Conservation (phyloP, 2,888 invertebrate genomes). For the Aphrophora alni region DNA sequence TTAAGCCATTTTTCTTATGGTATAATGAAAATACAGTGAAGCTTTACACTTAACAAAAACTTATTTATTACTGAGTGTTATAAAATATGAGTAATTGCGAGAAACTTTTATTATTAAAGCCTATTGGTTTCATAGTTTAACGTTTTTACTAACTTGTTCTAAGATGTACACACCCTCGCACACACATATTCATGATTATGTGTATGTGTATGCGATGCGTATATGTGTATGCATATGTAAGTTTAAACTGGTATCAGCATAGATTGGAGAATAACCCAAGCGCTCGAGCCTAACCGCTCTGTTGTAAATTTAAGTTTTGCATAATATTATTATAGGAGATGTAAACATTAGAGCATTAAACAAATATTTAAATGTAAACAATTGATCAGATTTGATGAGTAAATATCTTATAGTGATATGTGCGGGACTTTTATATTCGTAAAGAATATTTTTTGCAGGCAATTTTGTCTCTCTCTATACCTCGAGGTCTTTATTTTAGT, state of each 20-base stretch:
- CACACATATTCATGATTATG: not conserved
- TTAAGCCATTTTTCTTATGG: not conserved
- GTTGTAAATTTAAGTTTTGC: not conserved
- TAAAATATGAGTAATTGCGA: not conserved
- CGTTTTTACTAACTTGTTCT: not conserved
- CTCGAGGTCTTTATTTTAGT: not conserved
- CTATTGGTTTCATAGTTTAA: not conserved
- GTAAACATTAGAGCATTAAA: not conserved
- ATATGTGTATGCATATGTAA: not conserved
- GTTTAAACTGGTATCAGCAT: not conserved
- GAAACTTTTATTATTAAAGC: not conserved
- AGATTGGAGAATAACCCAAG: not conserved
- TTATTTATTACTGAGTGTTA: not conserved
- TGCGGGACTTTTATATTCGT: not conserved
- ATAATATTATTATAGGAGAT: not conserved
- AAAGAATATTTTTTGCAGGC: not conserved
- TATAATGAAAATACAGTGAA: not conserved
- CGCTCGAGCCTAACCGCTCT: not conserved
- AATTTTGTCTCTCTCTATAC: not conserved
- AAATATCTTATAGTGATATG: too few relatives aligned
- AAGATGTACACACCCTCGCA: not conserved
- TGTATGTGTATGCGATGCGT: not conserved
- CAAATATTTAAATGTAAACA: too few relatives aligned
- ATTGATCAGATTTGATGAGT: too few relatives aligned
- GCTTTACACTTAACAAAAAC: not conserved